phyloP scores from a whole-genome alignment of 2,113 vertebrate genomes.

The Callipepla californica region DNA sequence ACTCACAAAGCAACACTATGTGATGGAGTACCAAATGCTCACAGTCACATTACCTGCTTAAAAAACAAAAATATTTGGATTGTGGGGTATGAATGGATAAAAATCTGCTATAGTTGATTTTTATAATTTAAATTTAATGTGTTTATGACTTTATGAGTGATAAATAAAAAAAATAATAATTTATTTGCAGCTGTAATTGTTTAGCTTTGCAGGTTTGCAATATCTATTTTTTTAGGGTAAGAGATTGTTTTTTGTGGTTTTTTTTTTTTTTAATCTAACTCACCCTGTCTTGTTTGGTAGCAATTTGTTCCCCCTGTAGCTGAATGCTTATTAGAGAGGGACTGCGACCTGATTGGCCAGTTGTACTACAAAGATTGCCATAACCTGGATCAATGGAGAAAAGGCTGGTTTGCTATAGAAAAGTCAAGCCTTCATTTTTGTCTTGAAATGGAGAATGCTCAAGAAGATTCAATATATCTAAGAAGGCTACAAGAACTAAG shows the following conservation, averaged over 20 bases:
- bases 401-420: slow-evolving; percentile 92
- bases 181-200: background rate
- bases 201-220: background rate
- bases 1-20: background rate
- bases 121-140: background rate
- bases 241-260: background rate
- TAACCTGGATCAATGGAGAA: slow-evolving; percentile 90
- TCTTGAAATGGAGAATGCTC: slow-evolving; percentile 77
- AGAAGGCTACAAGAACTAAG: slow-evolving; percentile 94
- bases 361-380: slow-evolving; percentile 94
- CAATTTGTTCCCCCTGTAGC: slow-evolving; percentile 86
- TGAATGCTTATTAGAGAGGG: slow-evolving; percentile 82
- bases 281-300: slow-evolving; percentile 79
- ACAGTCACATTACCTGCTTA: background rate
- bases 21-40: background rate
- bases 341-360: slow-evolving; percentile 89
- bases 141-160: background rate
- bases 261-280: slow-evolving; percentile 37
- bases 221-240: background rate
- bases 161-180: background rate
- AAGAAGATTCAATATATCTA: slow-evolving; percentile 86
- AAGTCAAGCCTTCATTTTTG: slow-evolving; percentile 87
- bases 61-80: background rate
- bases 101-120: background rate
- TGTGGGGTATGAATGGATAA: background rate